Base-by-base conservation (phyloP, 2,113 vertebrate genomes). In the Sander vitreus region DNA sequence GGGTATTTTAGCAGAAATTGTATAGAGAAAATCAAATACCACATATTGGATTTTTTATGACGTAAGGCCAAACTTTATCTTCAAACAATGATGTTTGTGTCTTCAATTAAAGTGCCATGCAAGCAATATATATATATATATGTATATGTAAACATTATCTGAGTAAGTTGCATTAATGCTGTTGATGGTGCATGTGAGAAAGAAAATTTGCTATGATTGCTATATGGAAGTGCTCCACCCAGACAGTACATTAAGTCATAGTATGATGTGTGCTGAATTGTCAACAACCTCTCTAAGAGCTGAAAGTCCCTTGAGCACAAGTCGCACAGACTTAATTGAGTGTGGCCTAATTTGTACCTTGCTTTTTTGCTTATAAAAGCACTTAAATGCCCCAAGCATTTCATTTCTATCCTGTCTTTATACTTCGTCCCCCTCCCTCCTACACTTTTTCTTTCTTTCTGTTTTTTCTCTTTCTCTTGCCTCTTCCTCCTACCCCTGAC, bases 281-380 rank as follows among this genome's bases (percentile, higher is more conserved):
- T 90, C 93, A 91, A 87, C 85, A 89, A 51, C 78, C 88, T 72
- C 89, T 71, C 88, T 90, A 85, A 93, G 81, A 93, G 92, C 93
- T 92, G 68, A 90, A 92, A 91, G 85, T 93, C 92, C 94, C 93
- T 65, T 76, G 83, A 94, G 92, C 91, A 55, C 66, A 69, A 70
- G 83, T 89, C 85, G 92, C 85, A 83, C 88, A 89, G 85, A 90
- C 91, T 91, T 92, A 94, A 94, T 93, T 92, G 93, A 95, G 89
- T 88, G 86, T 94, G 90, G 89, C 92, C 94, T 93, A 87, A 95
- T 94, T 95, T 94, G 88, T 91, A 91, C 88, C 85, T 90, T 89
- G 78, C 91, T 87, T 89, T 91, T 91, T 73, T 89, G 81, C 15
- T 69, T 71, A 74, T 93, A 93, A 93, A 94, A 94, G 92, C 90